Evolutionary conservation across 2,888 invertebrate genomes (phyloP).

Genomic region (Herminia tarsipennalis): DNA sequence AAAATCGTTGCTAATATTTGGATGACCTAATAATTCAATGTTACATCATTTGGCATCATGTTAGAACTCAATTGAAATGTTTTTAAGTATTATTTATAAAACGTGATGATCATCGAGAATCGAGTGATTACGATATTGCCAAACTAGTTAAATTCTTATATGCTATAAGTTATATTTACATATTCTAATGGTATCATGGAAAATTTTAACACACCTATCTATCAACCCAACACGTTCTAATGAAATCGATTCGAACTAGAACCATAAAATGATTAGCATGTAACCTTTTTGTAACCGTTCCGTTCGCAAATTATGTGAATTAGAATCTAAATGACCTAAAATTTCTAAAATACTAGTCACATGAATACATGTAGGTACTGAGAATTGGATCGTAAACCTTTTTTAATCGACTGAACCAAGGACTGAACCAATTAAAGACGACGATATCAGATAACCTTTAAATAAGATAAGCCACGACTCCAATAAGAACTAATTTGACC

Average conservation of each 20-base stretch:
- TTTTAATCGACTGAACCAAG: no score
- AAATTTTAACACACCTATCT: no score
- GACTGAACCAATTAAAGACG: constrained; percentile 10
- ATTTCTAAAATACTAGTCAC: constrained; percentile 14
- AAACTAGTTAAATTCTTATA: no score
- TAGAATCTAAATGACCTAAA: constrained; percentile 19
- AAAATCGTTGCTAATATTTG: background rate
- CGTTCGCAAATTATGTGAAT: constrained; percentile 24
- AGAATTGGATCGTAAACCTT: background rate
- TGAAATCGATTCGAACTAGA: constrained; percentile 22
- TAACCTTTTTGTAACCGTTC: constrained; percentile 23
- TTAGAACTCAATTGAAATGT: background rate
- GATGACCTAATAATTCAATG: constrained; percentile 6
- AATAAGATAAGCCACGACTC: background rate
- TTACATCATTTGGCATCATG: constrained; percentile 10
- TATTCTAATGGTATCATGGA: no score
- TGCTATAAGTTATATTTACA: no score
- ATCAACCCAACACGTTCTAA: no score
- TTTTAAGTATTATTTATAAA: constrained; percentile 1
- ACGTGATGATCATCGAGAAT: no score
- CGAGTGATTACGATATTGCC: no score
- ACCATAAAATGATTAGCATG: constrained; percentile 26
- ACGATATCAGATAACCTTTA: constrained; percentile 8
- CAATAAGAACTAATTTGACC: constrained; percentile 5
- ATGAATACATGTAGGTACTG: constrained; percentile 3